Conservation (phyloP, 2,797 vertebrate species). For the Ctenopoma multispine region DNA sequence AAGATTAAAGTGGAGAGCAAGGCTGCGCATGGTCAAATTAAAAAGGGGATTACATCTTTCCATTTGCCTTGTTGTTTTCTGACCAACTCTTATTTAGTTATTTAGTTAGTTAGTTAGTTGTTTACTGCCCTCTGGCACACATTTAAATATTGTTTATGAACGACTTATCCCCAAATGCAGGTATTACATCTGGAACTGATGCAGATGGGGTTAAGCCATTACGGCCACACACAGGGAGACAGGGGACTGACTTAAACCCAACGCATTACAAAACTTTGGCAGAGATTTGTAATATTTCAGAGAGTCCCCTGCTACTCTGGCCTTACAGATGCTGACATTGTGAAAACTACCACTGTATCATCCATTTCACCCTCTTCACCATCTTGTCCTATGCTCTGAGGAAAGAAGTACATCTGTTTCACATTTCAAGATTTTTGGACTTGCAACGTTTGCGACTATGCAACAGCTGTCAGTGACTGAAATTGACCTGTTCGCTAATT, state of each 20-base stretch:
- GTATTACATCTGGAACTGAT: constrained; percentile 61
- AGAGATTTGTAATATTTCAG: neutral
- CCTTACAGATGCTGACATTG: neutral
- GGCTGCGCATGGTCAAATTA: constrained; percentile 60
- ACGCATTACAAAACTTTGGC: too few species aligned
- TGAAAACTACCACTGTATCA: constrained; percentile 9
- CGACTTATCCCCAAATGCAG: constrained; percentile 52
- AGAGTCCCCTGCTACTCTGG: constrained; percentile 28
- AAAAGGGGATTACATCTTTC: constrained; percentile 66
- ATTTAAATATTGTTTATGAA: constrained; percentile 46
- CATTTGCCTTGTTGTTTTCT: constrained; percentile 25
- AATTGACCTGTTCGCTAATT: constrained; percentile 42
- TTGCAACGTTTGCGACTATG: too few species aligned
- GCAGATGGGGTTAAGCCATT: constrained; percentile 52
- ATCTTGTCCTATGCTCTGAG: neutral
- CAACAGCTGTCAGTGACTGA: constrained; percentile 21
- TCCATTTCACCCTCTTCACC: constrained; percentile 6
- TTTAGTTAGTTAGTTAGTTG: constrained; percentile 37
- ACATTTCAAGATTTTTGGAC: constrained; percentile 7
- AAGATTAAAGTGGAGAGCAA: constrained; percentile 61
- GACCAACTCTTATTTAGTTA: constrained; percentile 19
- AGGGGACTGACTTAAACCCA: constrained; percentile 18
- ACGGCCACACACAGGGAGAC: constrained; percentile 18
- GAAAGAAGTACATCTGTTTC: constrained; percentile 32
- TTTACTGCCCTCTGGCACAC: constrained; percentile 30